These are phyloP conservation scores for Pollimyrus isidori DNA, from an alignment of 2,113 vertebrate genomes.

Conservation along the genomic window DNA sequence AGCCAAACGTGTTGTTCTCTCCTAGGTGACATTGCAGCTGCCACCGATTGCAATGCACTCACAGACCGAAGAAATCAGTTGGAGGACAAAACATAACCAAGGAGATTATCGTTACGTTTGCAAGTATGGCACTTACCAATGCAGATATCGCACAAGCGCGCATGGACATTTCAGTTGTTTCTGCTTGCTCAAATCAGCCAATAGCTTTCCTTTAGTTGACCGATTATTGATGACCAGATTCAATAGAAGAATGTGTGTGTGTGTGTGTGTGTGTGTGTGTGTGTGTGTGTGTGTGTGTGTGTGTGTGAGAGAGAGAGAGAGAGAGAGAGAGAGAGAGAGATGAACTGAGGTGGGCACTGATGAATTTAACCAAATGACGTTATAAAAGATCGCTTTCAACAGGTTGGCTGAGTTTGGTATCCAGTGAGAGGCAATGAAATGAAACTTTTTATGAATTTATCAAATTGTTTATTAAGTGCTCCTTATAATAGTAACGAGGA, in stretches of 20 bases:
- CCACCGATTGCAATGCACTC: background rate
- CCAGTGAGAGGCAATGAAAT: background rate
- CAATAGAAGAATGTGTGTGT: background rate
- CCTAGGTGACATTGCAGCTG: slow-evolving; percentile 32
- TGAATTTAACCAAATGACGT: background rate
- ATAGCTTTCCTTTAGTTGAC: background rate
- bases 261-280: too few relatives aligned
- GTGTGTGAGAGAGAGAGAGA: background rate
- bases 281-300: too few relatives aligned
- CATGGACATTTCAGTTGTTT: background rate
- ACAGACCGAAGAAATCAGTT: background rate
- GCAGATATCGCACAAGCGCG: background rate
- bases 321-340: background rate
- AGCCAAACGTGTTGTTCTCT: slow-evolving; percentile 7
- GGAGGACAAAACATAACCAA: slow-evolving; percentile 30
- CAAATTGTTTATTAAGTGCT: background rate
- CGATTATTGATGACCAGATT: background rate
- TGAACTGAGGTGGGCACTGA: background rate
- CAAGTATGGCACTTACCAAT: background rate
- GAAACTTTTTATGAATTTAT: background rate
- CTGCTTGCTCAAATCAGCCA: background rate
- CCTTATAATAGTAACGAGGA: background rate
- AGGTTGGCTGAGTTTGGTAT: background rate
- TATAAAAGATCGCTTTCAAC: background rate
- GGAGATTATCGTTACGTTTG: background rate